Base-by-base conservation (phyloP, 2,797 vertebrate genomes). In the Muscicapa striata region DNA sequence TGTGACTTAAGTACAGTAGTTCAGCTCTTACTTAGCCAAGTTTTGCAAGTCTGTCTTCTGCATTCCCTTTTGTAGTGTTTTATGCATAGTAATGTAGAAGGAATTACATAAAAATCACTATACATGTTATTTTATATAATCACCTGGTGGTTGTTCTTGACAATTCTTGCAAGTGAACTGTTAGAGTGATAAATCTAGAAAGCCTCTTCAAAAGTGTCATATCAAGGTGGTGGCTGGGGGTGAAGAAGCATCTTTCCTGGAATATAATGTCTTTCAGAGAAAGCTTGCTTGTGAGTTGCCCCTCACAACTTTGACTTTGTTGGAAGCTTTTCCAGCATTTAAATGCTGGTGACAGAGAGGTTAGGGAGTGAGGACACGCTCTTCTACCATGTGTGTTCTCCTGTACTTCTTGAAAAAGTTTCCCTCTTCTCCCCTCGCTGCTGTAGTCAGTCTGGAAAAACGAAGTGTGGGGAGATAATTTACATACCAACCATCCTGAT, bases 61-160 rank as follows among this genome's bases (percentile, higher is more conserved):
- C 9, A 8, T 92, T 97, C 58, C 77, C 70, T 84, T 87, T 96
- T 84, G 91, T 90, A 21, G 10, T 54, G 76, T 86, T 95, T 93
- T 87, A 83, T 90, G 62, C 58, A 83, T 81, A 63, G 83, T 77
- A 93, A 95, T 72, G n/a, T 55, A 77, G 59, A 93, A 91, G 88
- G 94, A 85, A 89, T 95, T 93, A 75, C 67, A 59, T 91, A 91
- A 94, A 96, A 96, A 78, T 89, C 52, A 54, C 62, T 84, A 34
- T 59, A 84, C 14, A 2, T 46, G 54, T 90, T 95, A 89, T 94
- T 95, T 93, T 93, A 93, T 87, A 80, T 84, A 96, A 93, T 94
- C 81, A 96, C 74, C 88, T 94, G 76, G 61, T 90, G 66, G 72
- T 91, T 96, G 89, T 89, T 93, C 77, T 86, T 94, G 90, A 96